These are phyloP conservation scores for Thymelicus lineola DNA, from an alignment of 2,888 invertebrate species.

Conservation along the genomic window DNA sequence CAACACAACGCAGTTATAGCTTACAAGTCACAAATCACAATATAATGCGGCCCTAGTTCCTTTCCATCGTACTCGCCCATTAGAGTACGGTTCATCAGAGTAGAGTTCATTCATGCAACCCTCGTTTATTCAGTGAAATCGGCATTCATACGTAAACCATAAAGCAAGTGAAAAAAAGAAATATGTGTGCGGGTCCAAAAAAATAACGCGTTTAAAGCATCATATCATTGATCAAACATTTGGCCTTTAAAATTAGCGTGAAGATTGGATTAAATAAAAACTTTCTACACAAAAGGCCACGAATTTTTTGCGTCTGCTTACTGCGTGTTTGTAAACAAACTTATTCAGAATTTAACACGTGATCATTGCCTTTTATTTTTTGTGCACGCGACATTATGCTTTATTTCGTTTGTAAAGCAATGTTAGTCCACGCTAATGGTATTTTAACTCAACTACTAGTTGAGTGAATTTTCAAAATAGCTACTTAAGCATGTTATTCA, in stretches of 20 bases:
- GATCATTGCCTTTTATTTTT: not conserved
- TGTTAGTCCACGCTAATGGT: too few species aligned
- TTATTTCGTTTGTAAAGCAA: not conserved
- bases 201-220: not conserved
- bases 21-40: constrained; percentile 38
- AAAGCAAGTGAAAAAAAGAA: constrained; percentile 52
- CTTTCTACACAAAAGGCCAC: not conserved
- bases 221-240: not conserved
- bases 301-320: not conserved
- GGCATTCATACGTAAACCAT: constrained; percentile 5
- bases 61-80: constrained; percentile 63
- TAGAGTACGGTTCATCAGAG: too few species aligned
- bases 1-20: constrained; percentile 38
- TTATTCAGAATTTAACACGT: constrained; percentile 9
- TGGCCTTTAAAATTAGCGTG: not conserved
- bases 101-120: constrained; percentile 71
- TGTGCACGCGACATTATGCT: not conserved
- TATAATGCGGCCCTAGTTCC: constrained; percentile 55
- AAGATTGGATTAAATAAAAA: constrained; percentile 3
- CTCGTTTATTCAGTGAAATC: constrained; percentile 61
- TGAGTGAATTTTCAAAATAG: too few species aligned
- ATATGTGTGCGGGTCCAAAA: constrained; percentile 9
- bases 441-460: too few species aligned
- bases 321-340: constrained; percentile 5
- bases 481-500: too few species aligned